These are phyloP conservation scores for Isoperla grammatica DNA, from an alignment of 2,888 invertebrate species.

Conservation along the genomic window DNA sequence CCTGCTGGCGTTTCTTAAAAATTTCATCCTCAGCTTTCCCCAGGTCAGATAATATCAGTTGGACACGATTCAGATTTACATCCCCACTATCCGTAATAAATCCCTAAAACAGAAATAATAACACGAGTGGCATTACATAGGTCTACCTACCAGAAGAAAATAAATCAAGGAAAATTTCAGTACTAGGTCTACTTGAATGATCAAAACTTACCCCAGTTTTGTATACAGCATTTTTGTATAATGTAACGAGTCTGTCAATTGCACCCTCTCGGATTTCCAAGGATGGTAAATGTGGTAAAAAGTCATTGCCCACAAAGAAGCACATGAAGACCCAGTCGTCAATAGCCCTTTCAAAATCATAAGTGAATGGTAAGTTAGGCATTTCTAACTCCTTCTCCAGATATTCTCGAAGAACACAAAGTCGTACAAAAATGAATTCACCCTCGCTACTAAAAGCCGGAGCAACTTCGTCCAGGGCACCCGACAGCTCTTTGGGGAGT, in stretches of 20 bases:
- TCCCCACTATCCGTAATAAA: constrained; percentile 93
- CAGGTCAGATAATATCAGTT: constrained; percentile 89
- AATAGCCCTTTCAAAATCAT: constrained; percentile 89
- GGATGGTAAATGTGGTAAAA: constrained; percentile 95
- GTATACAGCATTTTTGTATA: constrained; percentile 93
- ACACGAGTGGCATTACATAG: neutral
- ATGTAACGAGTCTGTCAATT: constrained; percentile 83
- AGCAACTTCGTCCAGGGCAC: constrained; percentile 52
- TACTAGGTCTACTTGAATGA: neutral
- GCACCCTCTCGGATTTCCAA: constrained; percentile 96
- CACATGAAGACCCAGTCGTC: constrained; percentile 99
- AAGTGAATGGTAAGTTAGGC: constrained; percentile 88
- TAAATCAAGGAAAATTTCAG: neutral
- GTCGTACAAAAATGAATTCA: constrained; percentile 88
- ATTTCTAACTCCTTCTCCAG: constrained; percentile 82
- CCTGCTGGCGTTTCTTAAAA: constrained; percentile 85
- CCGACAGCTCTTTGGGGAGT: constrained; percentile 46
- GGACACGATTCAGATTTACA: constrained; percentile 88
- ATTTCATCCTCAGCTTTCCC: constrained; percentile 96
- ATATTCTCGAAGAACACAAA: constrained; percentile 90
- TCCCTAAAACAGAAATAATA: constrained; percentile 52
- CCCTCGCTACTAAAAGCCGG: constrained; percentile 66
- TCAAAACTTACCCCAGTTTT: constrained; percentile 68
- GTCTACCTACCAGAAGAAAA: neutral
- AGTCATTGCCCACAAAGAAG: constrained; percentile 99